Evolutionary conservation across 2,888 invertebrate species (phyloP).

Genomic region (Drosophila testacea): DNA sequence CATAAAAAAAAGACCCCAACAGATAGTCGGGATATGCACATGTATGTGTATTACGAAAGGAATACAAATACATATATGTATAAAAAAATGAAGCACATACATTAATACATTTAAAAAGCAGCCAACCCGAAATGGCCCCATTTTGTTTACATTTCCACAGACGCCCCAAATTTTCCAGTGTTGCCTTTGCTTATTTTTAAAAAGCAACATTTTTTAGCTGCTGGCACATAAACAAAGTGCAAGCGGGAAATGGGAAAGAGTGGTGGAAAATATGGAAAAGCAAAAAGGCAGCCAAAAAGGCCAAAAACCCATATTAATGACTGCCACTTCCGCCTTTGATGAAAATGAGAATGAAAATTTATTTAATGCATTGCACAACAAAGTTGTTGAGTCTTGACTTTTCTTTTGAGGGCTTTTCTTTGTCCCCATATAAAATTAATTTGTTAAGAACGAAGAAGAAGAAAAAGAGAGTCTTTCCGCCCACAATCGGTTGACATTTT

Average conservation of each 20-base stretch:
- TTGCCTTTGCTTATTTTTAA: conserved; percentile 51
- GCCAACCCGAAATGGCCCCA: conserved; percentile 56
- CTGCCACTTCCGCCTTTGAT: conserved; percentile 61
- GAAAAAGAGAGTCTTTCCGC: not conserved
- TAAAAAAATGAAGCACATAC: conserved; percentile 17
- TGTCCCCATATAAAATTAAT: conserved; percentile 43
- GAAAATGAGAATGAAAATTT: conserved; percentile 46
- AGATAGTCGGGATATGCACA: conserved; percentile 25
- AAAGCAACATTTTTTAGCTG: conserved; percentile 53
- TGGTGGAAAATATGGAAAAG: conserved; percentile 19
- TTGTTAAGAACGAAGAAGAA: conserved; percentile 35
- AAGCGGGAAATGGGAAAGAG: conserved; percentile 20
- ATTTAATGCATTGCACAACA: conserved; percentile 56
- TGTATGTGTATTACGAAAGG: conserved; percentile 46
- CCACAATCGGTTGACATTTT: conserved; percentile 63
- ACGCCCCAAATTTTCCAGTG: conserved; percentile 65
- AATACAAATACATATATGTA: conserved; percentile 21
- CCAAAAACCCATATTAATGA: conserved; percentile 52
- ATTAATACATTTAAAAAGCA: conserved; percentile 19
- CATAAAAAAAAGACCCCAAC: conserved; percentile 19
- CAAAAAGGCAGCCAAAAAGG: conserved; percentile 12
- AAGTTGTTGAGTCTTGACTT: conserved; percentile 14
- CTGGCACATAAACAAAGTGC: conserved; percentile 58
- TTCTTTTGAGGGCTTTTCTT: conserved; percentile 18
- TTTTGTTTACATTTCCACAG: conserved; percentile 67